A percentile compares a stretch with the other conserved stretches of the same genome.
Evolutionary conservation across 2,113 vertebrate genomes (phyloP).

Genomic region (Elaphurus davidianus): DNA sequence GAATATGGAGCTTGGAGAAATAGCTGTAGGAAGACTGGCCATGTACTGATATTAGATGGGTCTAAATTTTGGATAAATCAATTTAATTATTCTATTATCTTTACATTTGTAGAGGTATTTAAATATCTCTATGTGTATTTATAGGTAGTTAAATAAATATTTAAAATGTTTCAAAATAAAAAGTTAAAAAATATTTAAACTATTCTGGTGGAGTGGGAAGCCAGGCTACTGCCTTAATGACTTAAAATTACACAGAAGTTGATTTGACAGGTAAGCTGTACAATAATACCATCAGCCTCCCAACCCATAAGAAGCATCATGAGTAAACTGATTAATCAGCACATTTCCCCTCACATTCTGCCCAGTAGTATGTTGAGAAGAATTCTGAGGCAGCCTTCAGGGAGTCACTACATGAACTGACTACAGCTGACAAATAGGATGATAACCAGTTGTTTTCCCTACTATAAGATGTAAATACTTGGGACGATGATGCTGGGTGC

Average conservation of each 20-base stretch:
- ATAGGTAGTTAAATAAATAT: neutral
- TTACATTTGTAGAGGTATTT: neutral
- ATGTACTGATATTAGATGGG: neutral
- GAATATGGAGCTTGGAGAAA: neutral
- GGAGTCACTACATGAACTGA: neutral
- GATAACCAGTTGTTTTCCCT: neutral
- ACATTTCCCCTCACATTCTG: rapidly evolving
- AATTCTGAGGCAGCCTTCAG: neutral
- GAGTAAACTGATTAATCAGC: neutral
- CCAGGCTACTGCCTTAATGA: neutral
- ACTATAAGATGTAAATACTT: neutral
- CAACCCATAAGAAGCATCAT: too few relatives aligned
- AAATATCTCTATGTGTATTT: neutral
- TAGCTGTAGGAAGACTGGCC: neutral
- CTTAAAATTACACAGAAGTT: neutral
- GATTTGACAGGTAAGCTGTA: neutral
- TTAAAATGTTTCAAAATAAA: neutral
- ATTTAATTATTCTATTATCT: neutral
- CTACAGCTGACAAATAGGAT: neutral
- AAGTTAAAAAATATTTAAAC: neutral
- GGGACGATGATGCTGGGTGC: neutral
- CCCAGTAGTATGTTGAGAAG: neutral
- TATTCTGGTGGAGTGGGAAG: neutral
- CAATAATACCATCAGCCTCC: neutral
- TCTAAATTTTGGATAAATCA: neutral